These are phyloP conservation scores for Cephalopachus bancanus DNA, from an alignment of 2,797 vertebrate genomes.

Conservation along the genomic window DNA sequence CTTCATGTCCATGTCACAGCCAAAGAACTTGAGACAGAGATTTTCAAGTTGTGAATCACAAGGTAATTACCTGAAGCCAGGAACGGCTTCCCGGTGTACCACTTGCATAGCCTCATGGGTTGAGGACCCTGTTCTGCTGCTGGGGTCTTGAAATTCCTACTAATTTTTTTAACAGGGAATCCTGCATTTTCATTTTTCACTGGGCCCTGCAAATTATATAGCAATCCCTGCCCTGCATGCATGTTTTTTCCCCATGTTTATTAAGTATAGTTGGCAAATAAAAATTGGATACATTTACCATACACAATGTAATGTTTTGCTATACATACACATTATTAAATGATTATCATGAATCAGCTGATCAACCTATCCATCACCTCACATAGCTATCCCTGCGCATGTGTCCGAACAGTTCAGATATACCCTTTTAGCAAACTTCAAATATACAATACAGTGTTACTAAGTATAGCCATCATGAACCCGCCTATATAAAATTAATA, in stretches of 20 bases:
- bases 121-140: not conserved
- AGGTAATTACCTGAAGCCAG: not conserved
- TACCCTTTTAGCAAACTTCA: not conserved
- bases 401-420: not conserved
- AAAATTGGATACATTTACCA: not conserved
- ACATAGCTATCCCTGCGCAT: not conserved
- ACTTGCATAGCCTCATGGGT: rapidly evolving
- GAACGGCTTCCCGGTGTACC: not conserved
- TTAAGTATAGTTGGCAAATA: not conserved
- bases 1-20: not conserved
- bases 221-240: not conserved
- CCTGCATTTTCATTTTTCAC: not conserved
- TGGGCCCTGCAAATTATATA: not conserved
- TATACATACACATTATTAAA: not conserved
- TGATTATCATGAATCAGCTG: not conserved
- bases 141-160: not conserved
- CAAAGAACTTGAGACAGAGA: not conserved
- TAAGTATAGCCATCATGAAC: too few relatives aligned
- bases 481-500: too few relatives aligned
- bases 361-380: not conserved
- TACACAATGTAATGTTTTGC: not conserved
- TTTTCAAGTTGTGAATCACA: not conserved
- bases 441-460: too few relatives aligned
- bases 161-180: not conserved
- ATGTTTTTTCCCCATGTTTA: not conserved